Evolutionary conservation across 1,140 invertebrate species (phyloP), one percentile per base, ranked within the genome.

Genomic region (Drosophila mayri): DNA sequence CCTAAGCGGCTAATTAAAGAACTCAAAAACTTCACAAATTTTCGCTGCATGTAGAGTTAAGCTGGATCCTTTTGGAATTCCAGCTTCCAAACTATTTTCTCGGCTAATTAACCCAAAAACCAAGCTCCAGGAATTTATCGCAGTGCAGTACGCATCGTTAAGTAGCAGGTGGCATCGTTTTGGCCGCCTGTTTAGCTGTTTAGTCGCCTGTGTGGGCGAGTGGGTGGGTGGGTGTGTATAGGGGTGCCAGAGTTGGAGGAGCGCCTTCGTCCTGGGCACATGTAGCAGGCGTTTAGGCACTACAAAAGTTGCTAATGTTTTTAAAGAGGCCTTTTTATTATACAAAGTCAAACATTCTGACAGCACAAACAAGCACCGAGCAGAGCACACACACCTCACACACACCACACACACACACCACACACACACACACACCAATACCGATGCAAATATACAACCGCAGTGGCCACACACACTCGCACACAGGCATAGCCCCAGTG

Each of bases 261-360:
- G 11, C 8, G 35, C 30, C 25, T 63, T 60, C 32, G 50, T 70
- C 35, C 64, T 37, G 71, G 55, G 47, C 79, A 68, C 80, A 83
- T 87, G 77, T 77, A 80, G 84, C 79, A 54, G 62, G 58, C 79
- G 79, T 66, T 91, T 86, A 91, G 79, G 79, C 79, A 86, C 85
- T 85, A 90, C 86, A 90, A 90, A 90, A 90, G 81, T 91, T 91
- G 86, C 87, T 90, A 91, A 90, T 90, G 87, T 86, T 90, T 90
- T 90, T 90, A 90, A 84, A 90, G 82, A 82, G 79, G 79, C 87
- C 82, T 86, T 90, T 90, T 90, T 90, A 90, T 90, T 90, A 90
- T 86, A 90, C 87, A 86, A 90, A 90, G 86, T 86, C 83, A 91
- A 91, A 91, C 87, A 87, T 75, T 80, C 82, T 91, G 76, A 81